Percentiles rank a stretch among this genome's conserved stretches.
Conservation (phyloP, 35 echinoderm and acorn worm species). For the Patiria miniata region DNA sequence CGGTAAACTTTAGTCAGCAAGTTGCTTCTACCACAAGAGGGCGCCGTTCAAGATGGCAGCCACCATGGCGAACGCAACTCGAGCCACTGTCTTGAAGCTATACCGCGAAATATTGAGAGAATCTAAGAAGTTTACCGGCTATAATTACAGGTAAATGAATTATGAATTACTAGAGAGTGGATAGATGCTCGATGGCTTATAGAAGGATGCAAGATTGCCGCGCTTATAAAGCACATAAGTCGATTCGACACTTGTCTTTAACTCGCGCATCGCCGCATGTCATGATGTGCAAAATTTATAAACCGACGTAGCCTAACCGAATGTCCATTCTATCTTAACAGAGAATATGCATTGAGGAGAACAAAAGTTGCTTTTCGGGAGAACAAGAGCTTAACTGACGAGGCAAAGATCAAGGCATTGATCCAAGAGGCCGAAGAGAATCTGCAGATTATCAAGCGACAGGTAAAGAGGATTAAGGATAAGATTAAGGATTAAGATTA, state of each 20-base stretch:
- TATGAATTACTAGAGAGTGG: no score
- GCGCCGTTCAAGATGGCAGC: constrained; percentile 9
- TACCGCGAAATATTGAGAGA: constrained; percentile 26
- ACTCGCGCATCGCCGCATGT: no score
- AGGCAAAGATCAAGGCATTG: background rate
- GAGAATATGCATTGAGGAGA: constrained; percentile 20
- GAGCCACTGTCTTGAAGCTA: constrained; percentile 9
- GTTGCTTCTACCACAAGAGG: no score
- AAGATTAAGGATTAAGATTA: no score
- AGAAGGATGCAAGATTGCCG: no score
- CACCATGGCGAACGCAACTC: constrained; percentile 19
- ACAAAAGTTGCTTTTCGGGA: constrained; percentile 22
- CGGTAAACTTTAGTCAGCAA: no score
- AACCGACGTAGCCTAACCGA: no score
- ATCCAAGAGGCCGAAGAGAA: constrained; percentile 31
- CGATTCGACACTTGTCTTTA: no score
- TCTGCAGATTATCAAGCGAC: constrained; percentile 33
- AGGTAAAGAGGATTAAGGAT: constrained; percentile 13
- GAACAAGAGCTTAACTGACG: constrained; percentile 14
- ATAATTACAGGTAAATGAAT: constrained; percentile 21
- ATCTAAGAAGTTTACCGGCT: constrained; percentile 26
- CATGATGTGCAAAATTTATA: no score
- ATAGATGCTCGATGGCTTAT: no score
- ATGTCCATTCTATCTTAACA: background rate
- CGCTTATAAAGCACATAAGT: no score